phyloP scores from a whole-genome alignment of 2,113 vertebrate genomes.

The Clarias magur region DNA sequence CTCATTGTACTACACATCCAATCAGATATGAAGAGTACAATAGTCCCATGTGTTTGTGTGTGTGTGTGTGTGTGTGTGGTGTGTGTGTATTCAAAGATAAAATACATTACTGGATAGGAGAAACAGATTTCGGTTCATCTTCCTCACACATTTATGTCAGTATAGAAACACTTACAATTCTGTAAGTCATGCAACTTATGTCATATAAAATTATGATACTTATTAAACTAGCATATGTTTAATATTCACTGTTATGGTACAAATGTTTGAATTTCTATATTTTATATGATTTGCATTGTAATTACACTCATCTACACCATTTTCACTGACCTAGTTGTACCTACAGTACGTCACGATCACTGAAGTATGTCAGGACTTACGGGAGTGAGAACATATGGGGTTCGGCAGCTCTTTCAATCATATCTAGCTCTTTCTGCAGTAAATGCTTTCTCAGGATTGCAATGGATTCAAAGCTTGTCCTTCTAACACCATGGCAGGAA shows the following conservation, averaged over 20 bases:
- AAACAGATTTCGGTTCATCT: neutral
- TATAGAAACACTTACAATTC: neutral
- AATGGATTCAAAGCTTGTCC: neutral
- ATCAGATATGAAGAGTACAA: conserved; percentile 44
- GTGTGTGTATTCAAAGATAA: neutral
- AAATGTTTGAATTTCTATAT: neutral
- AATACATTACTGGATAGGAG: no score
- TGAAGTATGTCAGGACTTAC: neutral
- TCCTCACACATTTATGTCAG: neutral
- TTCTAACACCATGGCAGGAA: neutral
- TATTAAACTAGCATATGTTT: neutral
- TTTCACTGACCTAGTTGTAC: neutral
- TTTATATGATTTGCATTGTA: neutral
- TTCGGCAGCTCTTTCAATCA: neutral
- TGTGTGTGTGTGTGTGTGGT: neutral
- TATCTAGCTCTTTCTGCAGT: neutral
- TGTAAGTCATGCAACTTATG: neutral
- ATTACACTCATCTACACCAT: neutral
- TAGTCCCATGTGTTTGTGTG: neutral
- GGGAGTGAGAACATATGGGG: neutral
- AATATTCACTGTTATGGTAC: neutral
- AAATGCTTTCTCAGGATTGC: neutral
- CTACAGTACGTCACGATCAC: neutral
- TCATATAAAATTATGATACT: neutral
- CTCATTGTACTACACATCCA: conserved; percentile 31